A percentile compares a stretch with the other conserved stretches of the same genome.
Conservation (phyloP, 2,888 invertebrate genomes). For the Melitaea athalia region DNA sequence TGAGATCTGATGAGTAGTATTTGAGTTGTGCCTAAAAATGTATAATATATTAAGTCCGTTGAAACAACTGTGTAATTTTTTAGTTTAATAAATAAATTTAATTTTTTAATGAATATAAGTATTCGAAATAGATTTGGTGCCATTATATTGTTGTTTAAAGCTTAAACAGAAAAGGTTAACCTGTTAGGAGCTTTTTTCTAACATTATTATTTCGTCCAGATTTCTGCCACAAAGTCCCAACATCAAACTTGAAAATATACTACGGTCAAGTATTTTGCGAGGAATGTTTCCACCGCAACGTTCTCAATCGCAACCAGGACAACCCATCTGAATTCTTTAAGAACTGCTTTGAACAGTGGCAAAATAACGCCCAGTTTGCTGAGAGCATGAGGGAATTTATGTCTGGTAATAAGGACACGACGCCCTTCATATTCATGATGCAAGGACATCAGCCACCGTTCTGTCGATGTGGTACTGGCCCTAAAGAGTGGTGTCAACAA, state of each 20-base stretch:
- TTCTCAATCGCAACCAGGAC: slow-evolving; percentile 60
- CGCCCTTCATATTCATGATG: slow-evolving; percentile 70
- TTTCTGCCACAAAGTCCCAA: slow-evolving; percentile 65
- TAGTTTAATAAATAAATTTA: no score
- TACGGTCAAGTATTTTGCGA: slow-evolving; percentile 77
- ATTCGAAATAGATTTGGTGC: no score
- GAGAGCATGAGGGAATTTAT: slow-evolving; percentile 68
- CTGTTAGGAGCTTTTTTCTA: background rate
- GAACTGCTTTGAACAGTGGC: slow-evolving; percentile 72
- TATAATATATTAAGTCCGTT: no score
- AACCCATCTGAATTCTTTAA: slow-evolving; percentile 71
- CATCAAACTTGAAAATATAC: slow-evolving; percentile 65
- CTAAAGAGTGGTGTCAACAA: slow-evolving; percentile 58
- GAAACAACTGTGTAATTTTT: no score
- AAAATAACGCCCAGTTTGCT: slow-evolving; percentile 62
- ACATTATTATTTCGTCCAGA: slow-evolving; percentile 46
- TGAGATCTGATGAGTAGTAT: no score
- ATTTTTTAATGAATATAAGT: no score
- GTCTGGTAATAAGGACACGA: slow-evolving; percentile 52
- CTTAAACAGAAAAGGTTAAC: no score
- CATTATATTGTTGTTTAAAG: no score
- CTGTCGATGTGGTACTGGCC: slow-evolving; percentile 59
- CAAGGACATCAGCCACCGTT: slow-evolving; percentile 60
- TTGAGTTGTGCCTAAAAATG: no score
- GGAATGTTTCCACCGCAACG: slow-evolving; percentile 67